Conservation (phyloP, 1,140 invertebrate species). For the Phymorhynchus buccinoides region DNA sequence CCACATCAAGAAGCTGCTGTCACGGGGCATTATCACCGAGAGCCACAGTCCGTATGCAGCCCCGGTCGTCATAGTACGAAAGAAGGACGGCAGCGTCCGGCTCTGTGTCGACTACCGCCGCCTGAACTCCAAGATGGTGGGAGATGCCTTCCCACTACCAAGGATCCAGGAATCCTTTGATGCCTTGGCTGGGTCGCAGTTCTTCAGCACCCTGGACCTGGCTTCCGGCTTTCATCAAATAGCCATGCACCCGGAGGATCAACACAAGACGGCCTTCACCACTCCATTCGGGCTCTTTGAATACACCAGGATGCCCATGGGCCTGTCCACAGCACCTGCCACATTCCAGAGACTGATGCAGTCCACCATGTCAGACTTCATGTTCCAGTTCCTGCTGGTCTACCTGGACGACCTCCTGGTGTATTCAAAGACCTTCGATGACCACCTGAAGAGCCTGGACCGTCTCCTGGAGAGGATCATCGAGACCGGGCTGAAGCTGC, state of each 20-base stretch:
- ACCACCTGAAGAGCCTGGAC: conserved; percentile 38
- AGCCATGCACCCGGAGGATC: neutral
- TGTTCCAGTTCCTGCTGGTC: neutral
- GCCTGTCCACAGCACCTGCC: neutral
- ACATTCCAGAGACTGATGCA: conserved; percentile 19
- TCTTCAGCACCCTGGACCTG: conserved; percentile 47
- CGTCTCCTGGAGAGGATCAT: conserved; percentile 43
- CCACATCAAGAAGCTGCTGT: too few relatives aligned
- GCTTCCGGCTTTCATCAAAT: conserved; percentile 35
- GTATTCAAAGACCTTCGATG: conserved; percentile 29
- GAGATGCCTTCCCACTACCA: too few relatives aligned
- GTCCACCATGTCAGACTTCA: neutral
- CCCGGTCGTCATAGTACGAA: too few relatives aligned
- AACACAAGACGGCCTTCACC: neutral
- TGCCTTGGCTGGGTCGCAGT: conserved; percentile 39
- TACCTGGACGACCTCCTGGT: conserved; percentile 36
- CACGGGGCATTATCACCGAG: too few relatives aligned
- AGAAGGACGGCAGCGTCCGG: too few relatives aligned
- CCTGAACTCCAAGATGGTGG: too few relatives aligned
- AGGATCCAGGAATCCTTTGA: too few relatives aligned
- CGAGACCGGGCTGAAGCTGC: conserved; percentile 70
- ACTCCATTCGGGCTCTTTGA: conserved; percentile 4
- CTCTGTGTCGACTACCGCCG: too few relatives aligned
- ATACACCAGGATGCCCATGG: conserved; percentile 24
- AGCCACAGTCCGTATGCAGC: too few relatives aligned